phyloP scores from a whole-genome alignment of 2,113 vertebrate genomes.

The Lonchura striata region DNA sequence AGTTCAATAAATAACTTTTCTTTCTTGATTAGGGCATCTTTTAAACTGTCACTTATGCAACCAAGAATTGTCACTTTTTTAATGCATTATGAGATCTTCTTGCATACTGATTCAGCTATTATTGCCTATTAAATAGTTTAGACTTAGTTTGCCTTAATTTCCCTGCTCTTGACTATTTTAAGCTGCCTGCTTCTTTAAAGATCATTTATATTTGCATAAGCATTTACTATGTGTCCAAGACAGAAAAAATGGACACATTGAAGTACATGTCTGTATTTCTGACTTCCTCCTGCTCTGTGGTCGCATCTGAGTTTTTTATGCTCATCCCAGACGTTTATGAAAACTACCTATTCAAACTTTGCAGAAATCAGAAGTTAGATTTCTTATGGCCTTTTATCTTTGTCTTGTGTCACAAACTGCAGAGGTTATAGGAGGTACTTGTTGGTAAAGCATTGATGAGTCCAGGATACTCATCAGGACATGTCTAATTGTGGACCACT shows the following conservation, averaged over 20 bases:
- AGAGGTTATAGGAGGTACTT: neutral
- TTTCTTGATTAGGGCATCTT: conserved; percentile 33
- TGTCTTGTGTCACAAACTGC: neutral
- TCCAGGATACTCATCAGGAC: neutral
- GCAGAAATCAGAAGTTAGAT: neutral
- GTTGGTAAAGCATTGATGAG: neutral
- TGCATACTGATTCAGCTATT: conserved; percentile 18
- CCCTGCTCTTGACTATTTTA: neutral
- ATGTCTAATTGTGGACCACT: neutral
- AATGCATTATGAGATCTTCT: neutral
- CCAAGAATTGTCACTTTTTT: neutral
- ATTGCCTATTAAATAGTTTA: conserved; percentile 27
- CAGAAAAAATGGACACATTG: neutral
- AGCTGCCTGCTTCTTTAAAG: neutral
- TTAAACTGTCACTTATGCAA: conserved; percentile 14
- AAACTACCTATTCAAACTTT: neutral
- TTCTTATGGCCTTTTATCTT: neutral
- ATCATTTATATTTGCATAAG: neutral
- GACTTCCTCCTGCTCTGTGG: neutral
- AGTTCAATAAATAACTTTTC: conserved; percentile 14
- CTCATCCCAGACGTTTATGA: neutral
- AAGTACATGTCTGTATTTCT: neutral
- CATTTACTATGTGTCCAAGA: neutral
- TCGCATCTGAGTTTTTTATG: neutral
- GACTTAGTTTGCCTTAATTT: neutral